phyloP scores from a whole-genome alignment of 1,140 invertebrate genomes.

The Leptestheria dahalacensis region DNA sequence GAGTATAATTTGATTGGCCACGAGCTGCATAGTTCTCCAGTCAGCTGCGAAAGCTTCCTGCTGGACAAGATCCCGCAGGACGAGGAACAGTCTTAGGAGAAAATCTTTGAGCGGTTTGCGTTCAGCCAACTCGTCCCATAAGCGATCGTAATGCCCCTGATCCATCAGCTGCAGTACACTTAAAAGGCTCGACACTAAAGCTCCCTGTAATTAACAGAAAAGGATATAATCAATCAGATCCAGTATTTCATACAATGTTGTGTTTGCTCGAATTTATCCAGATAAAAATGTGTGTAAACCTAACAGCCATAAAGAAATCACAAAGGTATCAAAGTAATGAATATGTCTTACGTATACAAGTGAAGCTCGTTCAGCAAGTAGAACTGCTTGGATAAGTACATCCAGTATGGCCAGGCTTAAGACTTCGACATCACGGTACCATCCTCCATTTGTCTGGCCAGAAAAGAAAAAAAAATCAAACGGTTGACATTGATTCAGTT shows the following conservation, averaged over 20 bases:
- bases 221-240: neutral
- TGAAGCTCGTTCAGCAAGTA: slow-evolving; percentile 48
- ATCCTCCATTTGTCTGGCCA: slow-evolving; percentile 58
- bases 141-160: slow-evolving; percentile 67
- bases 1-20: slow-evolving; percentile 75
- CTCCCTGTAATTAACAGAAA: slow-evolving; percentile 40
- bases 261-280: too few species aligned
- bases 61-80: slow-evolving; percentile 67
- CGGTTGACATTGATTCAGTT: too few species aligned
- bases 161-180: slow-evolving; percentile 71
- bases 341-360: too few species aligned
- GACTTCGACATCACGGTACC: slow-evolving; percentile 70
- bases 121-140: slow-evolving; percentile 66
- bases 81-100: slow-evolving; percentile 69
- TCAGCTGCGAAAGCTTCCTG: slow-evolving; percentile 75
- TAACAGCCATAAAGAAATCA: too few species aligned
- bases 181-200: slow-evolving; percentile 68
- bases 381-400: slow-evolving; percentile 67
- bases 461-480: slow-evolving; percentile 17
- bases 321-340: too few species aligned
- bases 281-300: too few species aligned
- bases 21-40: slow-evolving; percentile 85
- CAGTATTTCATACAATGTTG: too few species aligned
- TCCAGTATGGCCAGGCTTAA: slow-evolving; percentile 63
- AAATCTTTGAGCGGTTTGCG: slow-evolving; percentile 73